Evolutionary conservation across 2,888 invertebrate species (phyloP), one percentile per base, ranked within the genome.

Genomic region (Seira ritae): DNA sequence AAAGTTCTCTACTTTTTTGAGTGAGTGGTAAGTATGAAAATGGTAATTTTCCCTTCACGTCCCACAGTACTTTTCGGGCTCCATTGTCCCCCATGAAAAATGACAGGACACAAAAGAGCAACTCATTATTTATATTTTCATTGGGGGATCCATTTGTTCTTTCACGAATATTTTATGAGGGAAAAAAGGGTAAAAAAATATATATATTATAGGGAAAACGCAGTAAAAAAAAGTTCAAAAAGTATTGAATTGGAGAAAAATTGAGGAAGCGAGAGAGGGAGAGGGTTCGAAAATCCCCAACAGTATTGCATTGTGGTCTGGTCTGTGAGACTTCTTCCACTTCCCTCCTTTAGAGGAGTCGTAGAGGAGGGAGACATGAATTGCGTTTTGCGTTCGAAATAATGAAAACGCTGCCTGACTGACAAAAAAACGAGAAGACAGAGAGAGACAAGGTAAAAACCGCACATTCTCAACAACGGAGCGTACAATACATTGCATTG

Each of bases 371-470:
- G 12, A 55, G 73, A 73, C 60, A 80, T 68, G 80, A 80, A 79
- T 67, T 69, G 69, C n/a, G n/a, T n/a, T n/a, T n/a, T n/a, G n/a
- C 62, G 80, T 62, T 69, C 46, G 42, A 74, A 80, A 74, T 80
- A 75, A 80, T 80, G 75, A 75, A 75, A 80, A 68, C 46, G 70
- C 69, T n/a, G n/a, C n/a, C n/a, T n/a, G n/a, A n/a, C n/a, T 80
- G 80, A 80, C 80, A 80, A 80, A 75, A 80, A 80, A 60, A 73
- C 73, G n/a, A n/a, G n/a, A n/a, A n/a, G 68, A 60, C 73, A 80
- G 12, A 12, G 42, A 42, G 60, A 42, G 68, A 73, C 73, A 73
- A 80, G 70, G 75, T 74, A 42, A 8, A 12, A 12, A 42, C 6
- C 42, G 12, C 12, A 42, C 42, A 8, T 42, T 42, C n/a, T n/a